phyloP scores from a whole-genome alignment of 2,113 vertebrate species.

The Illadopsis cleaveri region DNA sequence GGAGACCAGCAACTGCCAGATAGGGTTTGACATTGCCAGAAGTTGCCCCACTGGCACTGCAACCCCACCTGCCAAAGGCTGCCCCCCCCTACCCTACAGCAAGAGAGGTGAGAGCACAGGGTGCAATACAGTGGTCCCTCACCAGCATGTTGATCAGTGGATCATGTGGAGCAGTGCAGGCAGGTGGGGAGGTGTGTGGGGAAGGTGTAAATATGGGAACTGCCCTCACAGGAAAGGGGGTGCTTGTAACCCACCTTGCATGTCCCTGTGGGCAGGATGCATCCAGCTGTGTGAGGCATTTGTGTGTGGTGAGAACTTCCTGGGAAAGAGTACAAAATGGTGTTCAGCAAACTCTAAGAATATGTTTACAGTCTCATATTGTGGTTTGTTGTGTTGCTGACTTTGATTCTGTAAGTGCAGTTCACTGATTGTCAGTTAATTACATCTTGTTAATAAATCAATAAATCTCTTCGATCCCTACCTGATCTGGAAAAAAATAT shows the following conservation, averaged over 20 bases:
- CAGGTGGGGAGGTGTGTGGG: fast-evolving
- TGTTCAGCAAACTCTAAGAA: not conserved
- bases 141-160: not conserved
- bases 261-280: fast-evolving
- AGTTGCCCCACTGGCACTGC: not conserved
- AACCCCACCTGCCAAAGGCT: fast-evolving
- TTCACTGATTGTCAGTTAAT: slow-evolving; percentile 17
- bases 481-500: not conserved
- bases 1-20: not conserved
- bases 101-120: fast-evolving
- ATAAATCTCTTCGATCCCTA: not conserved
- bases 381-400: not conserved
- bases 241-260: fast-evolving
- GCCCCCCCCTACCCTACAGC: fast-evolving
- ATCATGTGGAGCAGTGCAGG: not conserved
- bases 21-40: not conserved
- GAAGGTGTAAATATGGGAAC: not conserved
- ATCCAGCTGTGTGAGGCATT: not conserved
- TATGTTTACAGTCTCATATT: not conserved
- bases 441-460: slow-evolving; percentile 38
- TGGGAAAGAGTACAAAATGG: not conserved
- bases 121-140: not conserved
- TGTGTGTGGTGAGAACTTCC: not conserved
- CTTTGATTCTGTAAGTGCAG: not conserved
- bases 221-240: not conserved